Conservation (phyloP, 2,797 vertebrate species). For the Nyctibius grandis region DNA sequence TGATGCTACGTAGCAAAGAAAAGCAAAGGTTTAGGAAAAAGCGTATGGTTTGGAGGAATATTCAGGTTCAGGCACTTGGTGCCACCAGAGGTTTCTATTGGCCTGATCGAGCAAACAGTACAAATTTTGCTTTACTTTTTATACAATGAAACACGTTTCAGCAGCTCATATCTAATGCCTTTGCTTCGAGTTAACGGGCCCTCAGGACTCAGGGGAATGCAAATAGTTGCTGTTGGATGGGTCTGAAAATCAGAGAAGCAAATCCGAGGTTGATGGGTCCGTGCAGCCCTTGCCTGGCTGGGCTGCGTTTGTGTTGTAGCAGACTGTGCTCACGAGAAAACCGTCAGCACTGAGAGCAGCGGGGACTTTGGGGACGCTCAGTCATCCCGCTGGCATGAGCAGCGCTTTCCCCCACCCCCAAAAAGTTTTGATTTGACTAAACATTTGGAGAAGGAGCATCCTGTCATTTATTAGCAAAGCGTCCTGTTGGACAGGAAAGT, state of each 20-base stretch:
- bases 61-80: not conserved
- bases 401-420: not conserved
- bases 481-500: not conserved
- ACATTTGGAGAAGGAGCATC: not conserved
- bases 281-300: fast-evolving
- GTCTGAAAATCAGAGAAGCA: not conserved
- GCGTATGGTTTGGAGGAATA: not conserved
- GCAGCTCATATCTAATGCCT: not conserved
- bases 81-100: not conserved
- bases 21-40: not conserved
- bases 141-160: not conserved
- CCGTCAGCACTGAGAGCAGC: not conserved
- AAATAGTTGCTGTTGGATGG: not conserved
- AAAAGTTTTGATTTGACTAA: not conserved
- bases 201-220: not conserved
- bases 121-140: not conserved
- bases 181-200: not conserved
- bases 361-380: not conserved
- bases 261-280: not conserved
- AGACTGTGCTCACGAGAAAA: not conserved
- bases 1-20: not conserved
- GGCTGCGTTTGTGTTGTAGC: fast-evolving
- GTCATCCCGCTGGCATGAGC: fast-evolving
- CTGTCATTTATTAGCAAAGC: not conserved
- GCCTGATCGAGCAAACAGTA: not conserved